Percentiles rank a stretch among this genome's conserved stretches.
Conservation (phyloP, 2,113 vertebrate species). For the Scatophagus argus region DNA sequence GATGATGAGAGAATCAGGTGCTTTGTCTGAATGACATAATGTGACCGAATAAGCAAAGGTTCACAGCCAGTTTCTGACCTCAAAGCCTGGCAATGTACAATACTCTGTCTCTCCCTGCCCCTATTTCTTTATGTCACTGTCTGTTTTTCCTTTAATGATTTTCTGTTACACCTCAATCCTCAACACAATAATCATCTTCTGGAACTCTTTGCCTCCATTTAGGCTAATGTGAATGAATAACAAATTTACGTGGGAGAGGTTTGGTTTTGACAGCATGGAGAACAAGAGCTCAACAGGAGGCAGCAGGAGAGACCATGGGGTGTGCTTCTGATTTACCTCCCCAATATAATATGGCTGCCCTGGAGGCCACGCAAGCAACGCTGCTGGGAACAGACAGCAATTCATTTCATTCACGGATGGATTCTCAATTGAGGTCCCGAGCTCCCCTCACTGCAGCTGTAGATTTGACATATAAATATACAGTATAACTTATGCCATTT, state of each 20-base stretch:
- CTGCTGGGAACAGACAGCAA: constrained; percentile 53
- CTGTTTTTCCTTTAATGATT: constrained; percentile 73
- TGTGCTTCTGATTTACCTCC: constrained; percentile 75
- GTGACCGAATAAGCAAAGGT: constrained; percentile 64
- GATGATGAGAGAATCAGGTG: constrained; percentile 85
- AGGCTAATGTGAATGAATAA: constrained; percentile 20
- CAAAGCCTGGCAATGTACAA: neutral
- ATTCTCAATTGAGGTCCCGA: constrained; percentile 45
- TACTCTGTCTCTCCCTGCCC: constrained; percentile 8
- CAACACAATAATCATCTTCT: constrained; percentile 11
- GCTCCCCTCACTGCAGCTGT: constrained; percentile 35
- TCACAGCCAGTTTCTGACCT: constrained; percentile 34
- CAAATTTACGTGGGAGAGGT: constrained; percentile 13
- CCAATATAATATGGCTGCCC: constrained; percentile 46
- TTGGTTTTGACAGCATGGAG: neutral
- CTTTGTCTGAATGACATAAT: constrained; percentile 73
- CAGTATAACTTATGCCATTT: constrained; percentile 46
- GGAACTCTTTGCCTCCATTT: neutral
- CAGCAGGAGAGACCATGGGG: constrained; percentile 19
- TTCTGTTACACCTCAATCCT: constrained; percentile 37
- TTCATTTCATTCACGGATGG: constrained; percentile 51
- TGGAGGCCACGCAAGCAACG: constrained; percentile 7
- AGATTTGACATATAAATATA: constrained; percentile 53
- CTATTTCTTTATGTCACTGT: neutral
- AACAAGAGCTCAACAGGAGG: constrained; percentile 25